Evolutionary conservation across 2,888 invertebrate species (phyloP).

Genomic region (Gnatocerus cornutus): DNA sequence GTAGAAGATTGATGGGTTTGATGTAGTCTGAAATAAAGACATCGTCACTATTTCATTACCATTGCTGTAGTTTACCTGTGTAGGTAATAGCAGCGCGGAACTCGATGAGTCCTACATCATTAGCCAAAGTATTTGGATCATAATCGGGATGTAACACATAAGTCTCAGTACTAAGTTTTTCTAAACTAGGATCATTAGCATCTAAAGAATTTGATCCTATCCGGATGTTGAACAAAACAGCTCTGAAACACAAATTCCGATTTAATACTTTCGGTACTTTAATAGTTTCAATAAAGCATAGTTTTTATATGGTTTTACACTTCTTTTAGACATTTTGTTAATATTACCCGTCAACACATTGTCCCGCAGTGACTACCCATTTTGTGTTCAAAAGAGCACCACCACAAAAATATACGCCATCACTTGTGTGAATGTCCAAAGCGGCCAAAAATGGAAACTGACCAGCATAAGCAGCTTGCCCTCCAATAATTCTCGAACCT

Average conservation of each 20-base stretch:
- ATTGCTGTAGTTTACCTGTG: conserved; percentile 15
- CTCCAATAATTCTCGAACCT: conserved; percentile 20
- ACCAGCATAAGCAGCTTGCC: conserved; percentile 20
- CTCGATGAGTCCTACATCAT: conserved; percentile 23
- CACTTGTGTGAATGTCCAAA: conserved; percentile 6
- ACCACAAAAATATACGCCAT: conserved; percentile 24
- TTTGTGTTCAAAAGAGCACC: conserved; percentile 16
- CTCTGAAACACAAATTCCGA: conserved; percentile 10
- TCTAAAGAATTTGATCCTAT: conserved; percentile 15
- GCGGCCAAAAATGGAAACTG: conserved; percentile 27
- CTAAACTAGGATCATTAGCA: conserved; percentile 3
- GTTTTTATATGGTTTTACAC: too few relatives aligned
- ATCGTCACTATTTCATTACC: too few relatives aligned
- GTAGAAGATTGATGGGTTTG: conserved; percentile 7
- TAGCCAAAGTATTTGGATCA: conserved; percentile 15
- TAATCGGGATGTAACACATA: conserved; percentile 29
- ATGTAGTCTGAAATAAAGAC: conserved; percentile 16
- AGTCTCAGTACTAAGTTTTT: conserved; percentile 10
- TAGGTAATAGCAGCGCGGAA: conserved; percentile 16
- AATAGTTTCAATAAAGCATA: too few relatives aligned
- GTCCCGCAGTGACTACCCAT: conserved; percentile 25
- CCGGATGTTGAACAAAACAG: conserved; percentile 5
- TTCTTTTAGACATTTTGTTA: not conserved
- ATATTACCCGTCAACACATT: conserved; percentile 22
- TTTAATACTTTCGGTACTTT: too few relatives aligned